These are phyloP conservation scores for Torymus tubicola DNA, from an alignment of 2,888 invertebrate genomes.

Conservation along the genomic window DNA sequence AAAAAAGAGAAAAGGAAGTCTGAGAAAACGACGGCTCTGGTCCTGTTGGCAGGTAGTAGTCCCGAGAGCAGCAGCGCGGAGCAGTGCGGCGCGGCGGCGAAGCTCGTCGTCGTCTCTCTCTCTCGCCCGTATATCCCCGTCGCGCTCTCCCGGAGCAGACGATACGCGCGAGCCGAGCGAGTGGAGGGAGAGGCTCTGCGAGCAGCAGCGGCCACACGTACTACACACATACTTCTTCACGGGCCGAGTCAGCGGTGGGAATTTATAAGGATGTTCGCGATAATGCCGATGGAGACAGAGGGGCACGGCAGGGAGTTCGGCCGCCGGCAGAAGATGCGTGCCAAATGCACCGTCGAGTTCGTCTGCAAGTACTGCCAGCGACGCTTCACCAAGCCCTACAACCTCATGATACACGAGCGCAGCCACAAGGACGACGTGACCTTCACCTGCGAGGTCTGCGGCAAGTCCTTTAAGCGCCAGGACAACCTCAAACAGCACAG, in stretches of 20 bases:
- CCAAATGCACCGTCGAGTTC: conserved; percentile 82
- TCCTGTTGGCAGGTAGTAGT: conserved; percentile 49
- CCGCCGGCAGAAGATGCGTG: conserved; percentile 81
- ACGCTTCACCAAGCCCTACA: conserved; percentile 98
- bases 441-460: conserved; percentile 96
- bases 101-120: no score
- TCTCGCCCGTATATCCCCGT: no score
- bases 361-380: conserved; percentile 98
- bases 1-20: not conserved
- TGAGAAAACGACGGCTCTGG: conserved; percentile 2
- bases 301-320: conserved; percentile 77
- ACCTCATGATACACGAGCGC: conserved; percentile 96
- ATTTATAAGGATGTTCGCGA: conserved; percentile 77
- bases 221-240: conserved; percentile 34
- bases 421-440: conserved; percentile 98
- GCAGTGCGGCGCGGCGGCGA: conserved; percentile 62
- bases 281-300: conserved; percentile 77
- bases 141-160: no score
- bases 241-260: conserved; percentile 72
- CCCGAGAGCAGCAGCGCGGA: conserved; percentile 59
- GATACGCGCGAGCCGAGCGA: conserved; percentile 50
- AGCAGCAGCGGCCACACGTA: conserved; percentile 19
- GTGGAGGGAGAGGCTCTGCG: conserved; percentile 60
- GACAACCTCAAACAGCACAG: conserved; percentile 95
- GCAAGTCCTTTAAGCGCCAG: conserved; percentile 96